Conservation (phyloP, 2,113 vertebrate species). For the Cyphomyrus discorhynchus region DNA sequence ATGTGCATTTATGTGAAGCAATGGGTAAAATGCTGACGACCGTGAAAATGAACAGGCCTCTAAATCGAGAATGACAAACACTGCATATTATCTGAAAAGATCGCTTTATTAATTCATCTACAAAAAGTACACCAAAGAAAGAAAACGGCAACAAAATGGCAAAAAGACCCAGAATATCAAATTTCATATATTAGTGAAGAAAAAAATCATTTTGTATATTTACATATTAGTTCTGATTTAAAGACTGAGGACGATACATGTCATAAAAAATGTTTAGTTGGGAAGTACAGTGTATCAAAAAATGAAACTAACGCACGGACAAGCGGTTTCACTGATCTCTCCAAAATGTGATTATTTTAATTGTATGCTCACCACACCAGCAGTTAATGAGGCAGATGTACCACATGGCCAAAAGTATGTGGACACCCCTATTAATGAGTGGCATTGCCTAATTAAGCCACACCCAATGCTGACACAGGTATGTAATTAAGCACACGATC, state of each 20-base stretch:
- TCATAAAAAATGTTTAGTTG: slow-evolving; percentile 48
- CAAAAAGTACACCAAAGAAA: slow-evolving; percentile 60
- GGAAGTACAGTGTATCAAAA: slow-evolving; percentile 64
- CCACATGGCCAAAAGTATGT: background rate
- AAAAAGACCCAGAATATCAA: slow-evolving; percentile 47
- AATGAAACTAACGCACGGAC: slow-evolving; percentile 19
- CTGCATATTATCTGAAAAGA: slow-evolving; percentile 49
- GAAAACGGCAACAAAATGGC: slow-evolving; percentile 49
- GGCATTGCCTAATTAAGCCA: background rate
- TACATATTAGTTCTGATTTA: slow-evolving; percentile 54
- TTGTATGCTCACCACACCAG: background rate
- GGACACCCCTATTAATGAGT: background rate
- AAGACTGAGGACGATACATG: slow-evolving; percentile 38
- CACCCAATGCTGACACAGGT: background rate
- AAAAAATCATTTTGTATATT: slow-evolving; percentile 59
- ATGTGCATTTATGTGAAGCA: background rate
- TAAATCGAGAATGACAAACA: background rate
- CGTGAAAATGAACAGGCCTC: background rate
- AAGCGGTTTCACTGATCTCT: slow-evolving; percentile 38
- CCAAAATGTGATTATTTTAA: slow-evolving; percentile 16
- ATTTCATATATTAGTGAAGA: slow-evolving; percentile 58
- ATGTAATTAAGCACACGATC: background rate
- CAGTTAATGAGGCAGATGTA: background rate
- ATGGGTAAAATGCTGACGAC: background rate
- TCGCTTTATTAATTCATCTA: slow-evolving; percentile 70